These are phyloP conservation scores for Pseudomyrmex pallidus DNA, from an alignment of 1,140 invertebrate species.

Conservation along the genomic window DNA sequence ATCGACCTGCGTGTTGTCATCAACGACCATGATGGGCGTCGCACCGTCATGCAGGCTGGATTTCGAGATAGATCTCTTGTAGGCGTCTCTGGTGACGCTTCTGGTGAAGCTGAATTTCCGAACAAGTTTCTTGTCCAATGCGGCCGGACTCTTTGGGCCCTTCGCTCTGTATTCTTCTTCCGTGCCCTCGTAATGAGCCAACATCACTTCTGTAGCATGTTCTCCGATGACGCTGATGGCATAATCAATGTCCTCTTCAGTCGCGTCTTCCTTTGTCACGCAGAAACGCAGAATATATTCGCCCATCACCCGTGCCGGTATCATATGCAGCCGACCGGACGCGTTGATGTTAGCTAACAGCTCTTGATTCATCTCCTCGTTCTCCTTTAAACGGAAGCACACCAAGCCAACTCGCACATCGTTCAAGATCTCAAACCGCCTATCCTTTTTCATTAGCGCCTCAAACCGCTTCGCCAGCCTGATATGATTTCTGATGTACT, in stretches of 20 bases:
- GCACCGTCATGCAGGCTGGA: constrained; percentile 88
- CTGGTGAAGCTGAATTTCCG: constrained; percentile 89
- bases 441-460: constrained; percentile 89
- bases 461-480: constrained; percentile 95
- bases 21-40: constrained; percentile 88
- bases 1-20: constrained; percentile 82
- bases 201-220: constrained; percentile 89
- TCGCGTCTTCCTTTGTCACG: constrained; percentile 92
- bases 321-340: constrained; percentile 95
- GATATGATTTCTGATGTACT: constrained; percentile 95
- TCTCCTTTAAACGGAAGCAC: constrained; percentile 89
- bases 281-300: constrained; percentile 94
- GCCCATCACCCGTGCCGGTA: constrained; percentile 92
- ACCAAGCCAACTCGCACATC: constrained; percentile 91
- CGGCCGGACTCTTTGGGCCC: constrained; percentile 85
- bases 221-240: constrained; percentile 91
- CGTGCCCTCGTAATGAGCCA: constrained; percentile 80
- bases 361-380: constrained; percentile 92
- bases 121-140: constrained; percentile 86
- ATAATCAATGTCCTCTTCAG: constrained; percentile 90
- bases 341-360: constrained; percentile 94
- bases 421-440: constrained; percentile 93
- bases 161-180: constrained; percentile 78
- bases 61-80: constrained; percentile 86
- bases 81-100: constrained; percentile 88